A percentile compares a stretch with the other conserved stretches of the same genome.
These are phyloP conservation scores for Pongo abelii DNA, from an alignment of 2,113 vertebrate species.

Conservation along the genomic window DNA sequence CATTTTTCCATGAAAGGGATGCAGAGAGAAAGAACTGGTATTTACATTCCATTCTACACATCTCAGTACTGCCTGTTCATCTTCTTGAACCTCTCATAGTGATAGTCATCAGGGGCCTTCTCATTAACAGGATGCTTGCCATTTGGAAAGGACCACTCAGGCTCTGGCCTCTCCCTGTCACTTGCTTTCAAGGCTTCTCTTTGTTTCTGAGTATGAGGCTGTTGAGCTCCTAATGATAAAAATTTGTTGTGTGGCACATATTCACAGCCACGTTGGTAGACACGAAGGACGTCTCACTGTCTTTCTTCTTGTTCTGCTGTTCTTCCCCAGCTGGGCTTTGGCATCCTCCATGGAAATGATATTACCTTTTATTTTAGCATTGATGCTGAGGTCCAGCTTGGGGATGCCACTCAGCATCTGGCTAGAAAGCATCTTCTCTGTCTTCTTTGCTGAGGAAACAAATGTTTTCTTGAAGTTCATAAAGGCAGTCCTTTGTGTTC, in stretches of 20 bases:
- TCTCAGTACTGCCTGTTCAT: not conserved
- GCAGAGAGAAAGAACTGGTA: not conserved
- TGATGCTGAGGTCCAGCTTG: not conserved
- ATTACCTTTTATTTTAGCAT: not conserved
- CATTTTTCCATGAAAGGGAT: not conserved
- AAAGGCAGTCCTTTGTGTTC: not conserved
- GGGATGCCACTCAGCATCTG: not conserved
- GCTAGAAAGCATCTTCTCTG: not conserved
- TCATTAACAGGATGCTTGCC: not conserved
- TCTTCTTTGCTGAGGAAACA: not conserved
- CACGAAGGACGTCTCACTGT: not conserved
- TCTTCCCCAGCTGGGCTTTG: not conserved
- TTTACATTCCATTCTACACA: not conserved
- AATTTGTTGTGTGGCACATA: not conserved
- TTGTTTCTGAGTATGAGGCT: not conserved
- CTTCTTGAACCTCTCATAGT: not conserved
- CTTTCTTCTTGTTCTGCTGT: not conserved
- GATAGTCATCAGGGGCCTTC: not conserved
- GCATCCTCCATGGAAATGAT: not conserved
- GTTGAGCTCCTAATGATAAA: not conserved
- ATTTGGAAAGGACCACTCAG: not conserved
- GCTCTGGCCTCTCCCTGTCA: not conserved
- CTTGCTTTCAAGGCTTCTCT: not conserved
- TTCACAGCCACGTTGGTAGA: not conserved
- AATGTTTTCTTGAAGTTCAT: not conserved